Conservation (phyloP, 2,797 vertebrate species). For the Smutsia temminckii region DNA sequence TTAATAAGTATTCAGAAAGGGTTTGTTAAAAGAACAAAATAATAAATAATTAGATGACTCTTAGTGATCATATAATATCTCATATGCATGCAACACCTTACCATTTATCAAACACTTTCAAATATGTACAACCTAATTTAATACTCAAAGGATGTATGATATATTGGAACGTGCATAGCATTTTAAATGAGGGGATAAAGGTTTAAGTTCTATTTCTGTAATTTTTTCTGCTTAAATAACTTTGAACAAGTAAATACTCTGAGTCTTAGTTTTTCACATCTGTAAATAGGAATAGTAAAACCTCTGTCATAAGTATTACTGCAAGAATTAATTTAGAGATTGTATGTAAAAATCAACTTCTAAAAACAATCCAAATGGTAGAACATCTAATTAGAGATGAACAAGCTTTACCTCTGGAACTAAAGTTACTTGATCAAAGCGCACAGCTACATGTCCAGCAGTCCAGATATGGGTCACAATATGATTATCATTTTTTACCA, state of each 20-base stretch:
- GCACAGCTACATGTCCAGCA: background rate
- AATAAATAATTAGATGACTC: background rate
- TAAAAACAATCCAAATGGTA: background rate
- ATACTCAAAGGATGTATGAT: background rate
- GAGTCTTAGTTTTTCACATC: background rate
- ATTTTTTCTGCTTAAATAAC: background rate
- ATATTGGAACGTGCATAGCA: background rate
- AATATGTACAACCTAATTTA: background rate
- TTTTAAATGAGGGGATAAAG: background rate
- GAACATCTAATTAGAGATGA: slow-evolving; percentile 15
- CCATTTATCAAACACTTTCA: background rate
- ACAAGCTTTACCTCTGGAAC: background rate
- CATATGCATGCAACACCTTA: background rate
- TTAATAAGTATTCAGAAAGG: background rate
- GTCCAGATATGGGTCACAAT: background rate
- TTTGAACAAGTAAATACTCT: background rate
- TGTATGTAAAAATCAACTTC: background rate
- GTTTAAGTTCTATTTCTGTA: background rate
- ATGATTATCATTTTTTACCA: background rate
- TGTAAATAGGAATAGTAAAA: background rate
- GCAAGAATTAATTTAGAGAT: background rate
- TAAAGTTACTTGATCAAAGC: background rate
- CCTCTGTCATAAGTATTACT: background rate
- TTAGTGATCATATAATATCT: background rate
- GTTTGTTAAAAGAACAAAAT: background rate